A percentile compares a stretch with the other conserved stretches of the same genome.
phyloP scores from a whole-genome alignment of 2,797 vertebrate genomes.

The Bovichtus diacanthus region DNA sequence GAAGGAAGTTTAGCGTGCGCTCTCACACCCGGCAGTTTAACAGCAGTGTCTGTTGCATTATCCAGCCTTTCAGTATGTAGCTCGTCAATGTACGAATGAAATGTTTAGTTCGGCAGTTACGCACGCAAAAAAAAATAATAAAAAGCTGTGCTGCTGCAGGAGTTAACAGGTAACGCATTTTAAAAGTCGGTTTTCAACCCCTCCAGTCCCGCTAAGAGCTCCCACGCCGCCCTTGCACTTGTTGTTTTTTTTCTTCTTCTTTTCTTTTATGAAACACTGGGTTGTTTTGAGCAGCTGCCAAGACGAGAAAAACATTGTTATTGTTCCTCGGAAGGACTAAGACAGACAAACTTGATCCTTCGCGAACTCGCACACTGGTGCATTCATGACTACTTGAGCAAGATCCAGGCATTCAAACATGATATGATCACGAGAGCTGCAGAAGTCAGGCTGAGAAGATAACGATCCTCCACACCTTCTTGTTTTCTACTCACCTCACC shows the following conservation, averaged over 20 bases:
- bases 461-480: slow-evolving; percentile 46
- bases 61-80: too few relatives aligned
- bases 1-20: slow-evolving; percentile 14
- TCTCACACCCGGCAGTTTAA: slow-evolving; percentile 3
- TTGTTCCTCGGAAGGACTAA: slow-evolving; percentile 22
- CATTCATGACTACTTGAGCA: slow-evolving; percentile 30
- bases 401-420: slow-evolving; percentile 21
- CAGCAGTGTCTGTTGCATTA: slow-evolving; percentile 3
- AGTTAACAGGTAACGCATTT: slow-evolving; percentile 3
- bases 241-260: too few relatives aligned
- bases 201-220: slow-evolving; percentile 5
- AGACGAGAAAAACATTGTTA: slow-evolving; percentile 20
- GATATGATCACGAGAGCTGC: slow-evolving; percentile 26
- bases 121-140: too few relatives aligned
- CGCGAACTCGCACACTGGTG: slow-evolving; percentile 1
- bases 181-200: background rate
- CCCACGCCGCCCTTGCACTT: slow-evolving; percentile 8
- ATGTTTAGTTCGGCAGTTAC: slow-evolving; percentile 2
- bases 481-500: slow-evolving; percentile 10
- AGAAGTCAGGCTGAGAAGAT: slow-evolving; percentile 33
- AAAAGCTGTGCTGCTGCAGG: background rate
- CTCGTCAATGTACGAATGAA: background rate
- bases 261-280: background rate
- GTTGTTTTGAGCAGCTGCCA: slow-evolving; percentile 38
- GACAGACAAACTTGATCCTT: slow-evolving; percentile 5